Evolutionary conservation across 2,113 vertebrate genomes (phyloP).

Genomic region (Megaceryle torquata): DNA sequence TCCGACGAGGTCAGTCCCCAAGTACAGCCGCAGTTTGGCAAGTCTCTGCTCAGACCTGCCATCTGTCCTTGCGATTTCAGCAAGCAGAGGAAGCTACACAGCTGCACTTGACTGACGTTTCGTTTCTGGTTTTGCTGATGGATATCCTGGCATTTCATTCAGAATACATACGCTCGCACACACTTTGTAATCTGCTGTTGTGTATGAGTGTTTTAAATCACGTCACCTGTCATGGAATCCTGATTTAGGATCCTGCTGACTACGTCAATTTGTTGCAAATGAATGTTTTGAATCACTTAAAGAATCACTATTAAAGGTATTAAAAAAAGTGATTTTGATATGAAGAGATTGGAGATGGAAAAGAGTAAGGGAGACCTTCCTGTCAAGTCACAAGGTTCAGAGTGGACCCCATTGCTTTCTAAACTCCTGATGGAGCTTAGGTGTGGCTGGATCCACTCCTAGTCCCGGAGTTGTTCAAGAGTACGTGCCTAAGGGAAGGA

Average conservation of each 20-base stretch:
- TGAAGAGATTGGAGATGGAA: neutral
- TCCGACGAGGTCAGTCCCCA: neutral
- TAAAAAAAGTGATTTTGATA: neutral
- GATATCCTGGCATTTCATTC: neutral
- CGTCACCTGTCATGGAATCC: too few relatives aligned
- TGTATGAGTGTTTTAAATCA: neutral
- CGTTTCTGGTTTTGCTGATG: neutral
- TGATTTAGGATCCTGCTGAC: too few relatives aligned
- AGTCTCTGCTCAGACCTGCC: neutral
- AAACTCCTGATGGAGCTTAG: neutral
- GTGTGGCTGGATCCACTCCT: neutral
- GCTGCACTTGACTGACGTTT: neutral
- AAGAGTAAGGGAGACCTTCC: neutral
- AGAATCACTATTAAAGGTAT: neutral
- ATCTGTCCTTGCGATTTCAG: neutral
- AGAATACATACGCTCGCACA: neutral
- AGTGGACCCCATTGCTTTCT: neutral
- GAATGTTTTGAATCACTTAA: neutral
- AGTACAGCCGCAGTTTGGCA: neutral
- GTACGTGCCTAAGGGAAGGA: neutral
- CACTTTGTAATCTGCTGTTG: neutral
- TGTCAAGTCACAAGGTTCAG: neutral
- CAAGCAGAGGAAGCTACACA: neutral
- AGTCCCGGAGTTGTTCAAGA: neutral
- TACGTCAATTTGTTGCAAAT: too few relatives aligned